Evolutionary conservation across 2,888 invertebrate genomes (phyloP), one percentile per base, ranked within the genome.

Genomic region (Melinopterus prodromus): DNA sequence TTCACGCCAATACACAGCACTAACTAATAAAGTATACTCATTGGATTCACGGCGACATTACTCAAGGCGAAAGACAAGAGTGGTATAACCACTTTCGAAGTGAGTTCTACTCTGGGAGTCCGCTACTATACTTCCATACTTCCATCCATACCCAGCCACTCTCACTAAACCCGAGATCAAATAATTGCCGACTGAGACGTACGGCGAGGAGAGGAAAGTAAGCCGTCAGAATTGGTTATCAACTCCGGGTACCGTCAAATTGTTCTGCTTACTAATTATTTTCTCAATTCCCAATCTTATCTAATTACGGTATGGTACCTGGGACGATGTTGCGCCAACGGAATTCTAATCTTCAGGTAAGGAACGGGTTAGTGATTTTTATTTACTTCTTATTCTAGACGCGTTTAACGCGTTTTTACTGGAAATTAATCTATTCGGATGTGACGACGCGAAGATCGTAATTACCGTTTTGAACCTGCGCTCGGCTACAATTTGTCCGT

Each of bases 71-170:
- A 83, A 80, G 78, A 82, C 81, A 82, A 83, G 80, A 83, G 81
- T 82, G 80, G 83, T 82, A 80, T 74, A 78, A 80, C 82, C 81
- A 83, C 83, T 83, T 83, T 83, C 82, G 78, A 82, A 83, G 78
- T 76, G 78, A 74, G 77, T 77, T 53, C 36, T n/a, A 26, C 75
- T 38, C 77, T 69, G 72, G 71, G 16, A 69, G 70, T 75, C 71
- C 69, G 78, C 76, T 79, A 79, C 75, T 79, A 69, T 70, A 36
- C 69, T 36, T 53, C 53, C 53, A 53, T 53, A 26, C 26, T 26
- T 26, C 26, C 26, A 26, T 53, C 53, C 53, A 53, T 53, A 53
- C 53, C 53, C 53, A 53, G 53, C 53, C 53, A 53, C 53, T 53
- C 53, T 53, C 53, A 53, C 53, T 53, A 12, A 53, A 53, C 53